phyloP scores from a whole-genome alignment of 1,140 invertebrate species.

The Drosophila obscura region DNA sequence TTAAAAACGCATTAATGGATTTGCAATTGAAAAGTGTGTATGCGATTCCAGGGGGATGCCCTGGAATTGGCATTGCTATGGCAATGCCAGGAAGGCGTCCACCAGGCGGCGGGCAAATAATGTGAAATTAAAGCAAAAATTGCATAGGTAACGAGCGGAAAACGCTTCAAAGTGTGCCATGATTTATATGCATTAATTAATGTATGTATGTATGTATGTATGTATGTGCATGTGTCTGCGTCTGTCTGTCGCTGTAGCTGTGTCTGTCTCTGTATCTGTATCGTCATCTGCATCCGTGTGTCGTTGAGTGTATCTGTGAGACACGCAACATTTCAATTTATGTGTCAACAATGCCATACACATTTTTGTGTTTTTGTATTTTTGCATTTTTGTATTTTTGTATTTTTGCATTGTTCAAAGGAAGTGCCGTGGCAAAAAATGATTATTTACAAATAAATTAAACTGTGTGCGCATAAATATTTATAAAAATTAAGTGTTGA shows the following conservation, averaged over 20 bases:
- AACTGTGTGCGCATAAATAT: constrained; percentile 79
- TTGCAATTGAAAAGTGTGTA: constrained; percentile 51
- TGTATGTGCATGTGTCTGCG: not conserved
- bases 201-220: constrained; percentile 4
- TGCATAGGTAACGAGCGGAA: constrained; percentile 77
- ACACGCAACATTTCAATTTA: constrained; percentile 74
- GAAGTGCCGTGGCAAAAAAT: constrained; percentile 54
- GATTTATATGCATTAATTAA: constrained; percentile 75
- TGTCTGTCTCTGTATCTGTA: constrained; percentile 3
- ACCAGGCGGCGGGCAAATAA: constrained; percentile 56
- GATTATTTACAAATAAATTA: constrained; percentile 74
- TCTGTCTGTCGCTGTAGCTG: not conserved
- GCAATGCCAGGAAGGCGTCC: constrained; percentile 12
- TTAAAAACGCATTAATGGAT: constrained; percentile 73
- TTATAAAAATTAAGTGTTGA: constrained; percentile 82
- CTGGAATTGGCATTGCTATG: constrained; percentile 19
- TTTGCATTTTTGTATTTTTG: too few species aligned
- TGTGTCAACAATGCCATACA: constrained; percentile 75
- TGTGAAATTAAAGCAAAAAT: constrained; percentile 72
- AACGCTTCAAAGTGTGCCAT: constrained; percentile 72
- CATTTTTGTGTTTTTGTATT: constrained; percentile 44
- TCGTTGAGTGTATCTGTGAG: constrained; percentile 3
- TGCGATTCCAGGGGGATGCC: constrained; percentile 14
- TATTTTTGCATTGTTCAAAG: constrained; percentile 20
- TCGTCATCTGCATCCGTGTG: constrained; percentile 2